A percentile compares a stretch with the other conserved stretches of the same genome.
Evolutionary conservation across 2,888 invertebrate species (phyloP).

Genomic region (Thymelicus lineola): DNA sequence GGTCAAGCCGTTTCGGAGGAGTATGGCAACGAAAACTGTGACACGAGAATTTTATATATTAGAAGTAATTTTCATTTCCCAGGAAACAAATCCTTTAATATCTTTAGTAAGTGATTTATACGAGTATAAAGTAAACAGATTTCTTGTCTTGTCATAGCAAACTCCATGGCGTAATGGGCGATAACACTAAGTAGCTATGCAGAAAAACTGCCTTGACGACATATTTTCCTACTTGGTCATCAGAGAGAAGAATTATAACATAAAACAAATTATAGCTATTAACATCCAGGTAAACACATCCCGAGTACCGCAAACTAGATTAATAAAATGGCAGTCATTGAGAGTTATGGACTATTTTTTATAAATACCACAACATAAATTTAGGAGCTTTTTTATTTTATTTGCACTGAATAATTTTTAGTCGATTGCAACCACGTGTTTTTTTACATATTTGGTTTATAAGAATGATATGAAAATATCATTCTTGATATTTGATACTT

Average conservation of each 20-base stretch:
- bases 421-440: too few species aligned
- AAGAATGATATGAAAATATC: too few species aligned
- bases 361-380: slow-evolving; percentile 1
- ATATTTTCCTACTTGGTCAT: slow-evolving; percentile 19
- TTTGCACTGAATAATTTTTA: neutral
- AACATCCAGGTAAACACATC: neutral
- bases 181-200: neutral
- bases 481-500: too few species aligned
- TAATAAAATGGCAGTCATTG: neutral
- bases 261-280: slow-evolving; percentile 7
- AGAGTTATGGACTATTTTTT: neutral
- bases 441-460: too few species aligned
- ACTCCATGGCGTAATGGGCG: slow-evolving; percentile 10
- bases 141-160: neutral
- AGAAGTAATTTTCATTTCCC: too few species aligned
- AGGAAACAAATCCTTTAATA: neutral
- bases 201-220: slow-evolving; percentile 17
- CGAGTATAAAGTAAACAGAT: too few species aligned
- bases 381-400: neutral
- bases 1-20: too few species aligned
- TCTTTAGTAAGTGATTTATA: too few species aligned
- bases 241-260: slow-evolving; percentile 7
- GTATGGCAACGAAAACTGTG: too few species aligned
- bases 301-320: neutral
- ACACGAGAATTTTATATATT: too few species aligned